Evolutionary conservation across 2,113 vertebrate species (phyloP).

Genomic region (Micromys minutus): DNA sequence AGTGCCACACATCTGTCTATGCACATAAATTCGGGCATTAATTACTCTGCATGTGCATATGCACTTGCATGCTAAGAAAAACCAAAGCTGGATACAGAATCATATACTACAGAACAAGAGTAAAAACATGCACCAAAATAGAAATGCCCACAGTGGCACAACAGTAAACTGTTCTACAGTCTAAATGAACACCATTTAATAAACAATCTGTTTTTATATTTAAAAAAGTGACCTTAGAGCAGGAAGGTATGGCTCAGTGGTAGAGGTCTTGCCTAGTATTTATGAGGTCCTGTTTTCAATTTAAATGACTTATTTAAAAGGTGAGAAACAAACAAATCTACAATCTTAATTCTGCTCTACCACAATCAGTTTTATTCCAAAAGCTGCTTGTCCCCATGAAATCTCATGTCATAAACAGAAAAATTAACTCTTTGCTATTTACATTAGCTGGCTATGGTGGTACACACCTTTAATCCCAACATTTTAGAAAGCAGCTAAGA

Average conservation of each 20-base stretch:
- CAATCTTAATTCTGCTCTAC: slow-evolving; percentile 39
- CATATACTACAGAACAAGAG: neutral
- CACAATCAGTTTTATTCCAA: neutral
- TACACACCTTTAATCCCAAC: neutral
- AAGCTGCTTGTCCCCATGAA: neutral
- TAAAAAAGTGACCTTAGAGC: slow-evolving; percentile 40
- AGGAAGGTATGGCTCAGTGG: neutral
- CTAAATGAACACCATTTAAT: neutral
- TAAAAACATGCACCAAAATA: neutral
- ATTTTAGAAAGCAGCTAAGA: neutral
- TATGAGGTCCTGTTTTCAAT: neutral
- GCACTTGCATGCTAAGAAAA: slow-evolving; percentile 23
- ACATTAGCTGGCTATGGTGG: neutral
- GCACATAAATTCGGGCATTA: neutral
- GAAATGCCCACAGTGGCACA: neutral
- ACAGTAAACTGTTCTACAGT: neutral
- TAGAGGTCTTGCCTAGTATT: neutral
- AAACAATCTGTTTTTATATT: slow-evolving; percentile 11
- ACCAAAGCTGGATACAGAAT: slow-evolving; percentile 19
- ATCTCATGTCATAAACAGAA: slow-evolving; percentile 1
- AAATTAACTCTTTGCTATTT: neutral
- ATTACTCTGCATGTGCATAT: neutral
- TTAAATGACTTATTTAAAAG: slow-evolving; percentile 5
- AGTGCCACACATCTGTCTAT: neutral
- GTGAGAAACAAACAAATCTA: neutral